Percentiles rank a stretch among this genome's conserved stretches.
These are phyloP conservation scores for Cataglyphis hispanica DNA, from an alignment of 1,140 invertebrate genomes.

Conservation along the genomic window DNA sequence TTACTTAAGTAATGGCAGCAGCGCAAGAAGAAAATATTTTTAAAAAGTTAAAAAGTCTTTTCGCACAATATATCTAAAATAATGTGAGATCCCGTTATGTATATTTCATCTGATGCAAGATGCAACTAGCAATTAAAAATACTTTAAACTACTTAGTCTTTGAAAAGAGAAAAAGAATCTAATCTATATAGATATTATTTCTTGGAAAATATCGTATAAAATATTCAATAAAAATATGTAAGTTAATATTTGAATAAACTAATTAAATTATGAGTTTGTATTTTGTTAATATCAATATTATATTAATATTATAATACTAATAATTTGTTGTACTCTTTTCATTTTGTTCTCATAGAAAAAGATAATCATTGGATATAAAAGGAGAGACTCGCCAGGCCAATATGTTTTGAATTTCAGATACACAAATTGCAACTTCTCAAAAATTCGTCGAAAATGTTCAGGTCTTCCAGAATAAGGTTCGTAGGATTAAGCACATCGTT, in stretches of 20 bases:
- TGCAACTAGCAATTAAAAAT: background rate
- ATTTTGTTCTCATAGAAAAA: background rate
- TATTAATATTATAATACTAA: background rate
- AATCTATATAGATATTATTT: background rate
- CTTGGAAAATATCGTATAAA: background rate
- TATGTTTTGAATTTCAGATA: background rate
- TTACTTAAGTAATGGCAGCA: too few species aligned
- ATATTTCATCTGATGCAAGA: background rate
- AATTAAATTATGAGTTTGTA: background rate
- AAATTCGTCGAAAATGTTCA: conserved; percentile 4
- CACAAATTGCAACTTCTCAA: background rate
- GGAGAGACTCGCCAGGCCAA: background rate
- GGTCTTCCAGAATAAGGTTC: background rate
- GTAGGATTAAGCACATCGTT: background rate
- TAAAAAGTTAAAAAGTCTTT: background rate
- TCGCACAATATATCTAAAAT: background rate
- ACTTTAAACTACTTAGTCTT: background rate
- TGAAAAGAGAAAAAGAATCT: background rate
- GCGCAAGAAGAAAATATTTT: background rate
- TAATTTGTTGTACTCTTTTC: background rate
- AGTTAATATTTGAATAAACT: background rate
- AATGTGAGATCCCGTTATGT: background rate
- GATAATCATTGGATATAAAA: background rate
- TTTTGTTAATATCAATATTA: background rate
- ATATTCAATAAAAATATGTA: background rate